Evolutionary conservation across 2,113 vertebrate species (phyloP).

Genomic region (Anas platyrhynchos): DNA sequence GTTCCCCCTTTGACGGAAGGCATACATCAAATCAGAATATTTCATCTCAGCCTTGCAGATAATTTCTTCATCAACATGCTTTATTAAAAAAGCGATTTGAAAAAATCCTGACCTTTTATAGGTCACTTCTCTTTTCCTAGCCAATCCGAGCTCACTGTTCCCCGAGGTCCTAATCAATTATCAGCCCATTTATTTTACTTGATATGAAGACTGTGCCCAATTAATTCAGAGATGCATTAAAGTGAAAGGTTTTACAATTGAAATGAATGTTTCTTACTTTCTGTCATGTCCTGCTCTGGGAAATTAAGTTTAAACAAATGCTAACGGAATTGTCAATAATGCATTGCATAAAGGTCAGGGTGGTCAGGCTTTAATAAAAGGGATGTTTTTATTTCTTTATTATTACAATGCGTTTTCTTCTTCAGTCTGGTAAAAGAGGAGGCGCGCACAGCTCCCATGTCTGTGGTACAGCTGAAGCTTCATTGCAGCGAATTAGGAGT

Average conservation of each 20-base stretch:
- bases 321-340: conserved; percentile 82
- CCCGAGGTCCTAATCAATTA: conserved; percentile 72
- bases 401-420: conserved; percentile 61
- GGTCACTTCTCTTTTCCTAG: conserved; percentile 64
- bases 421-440: conserved; percentile 44
- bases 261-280: conserved; percentile 76
- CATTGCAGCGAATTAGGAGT: conserved; percentile 8
- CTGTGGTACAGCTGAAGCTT: conserved; percentile 17
- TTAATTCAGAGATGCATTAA: conserved; percentile 75
- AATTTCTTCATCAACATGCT: conserved; percentile 65
- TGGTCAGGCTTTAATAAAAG: conserved; percentile 73
- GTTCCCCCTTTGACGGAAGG: conserved; percentile 33
- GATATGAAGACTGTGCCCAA: conserved; percentile 73
- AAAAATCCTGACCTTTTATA: conserved; percentile 62
- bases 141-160: conserved; percentile 69
- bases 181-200: conserved; percentile 64
- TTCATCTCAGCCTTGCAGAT: conserved; percentile 42
- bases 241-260: conserved; percentile 76
- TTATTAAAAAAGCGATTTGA: conserved; percentile 57
- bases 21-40: conserved; percentile 54
- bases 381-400: conserved; percentile 71
- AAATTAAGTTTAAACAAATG: conserved; percentile 81
- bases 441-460: background rate
- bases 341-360: conserved; percentile 75
- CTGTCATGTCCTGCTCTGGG: conserved; percentile 77